phyloP scores from a whole-genome alignment of 2,797 vertebrate species.

The Betta splendens region DNA sequence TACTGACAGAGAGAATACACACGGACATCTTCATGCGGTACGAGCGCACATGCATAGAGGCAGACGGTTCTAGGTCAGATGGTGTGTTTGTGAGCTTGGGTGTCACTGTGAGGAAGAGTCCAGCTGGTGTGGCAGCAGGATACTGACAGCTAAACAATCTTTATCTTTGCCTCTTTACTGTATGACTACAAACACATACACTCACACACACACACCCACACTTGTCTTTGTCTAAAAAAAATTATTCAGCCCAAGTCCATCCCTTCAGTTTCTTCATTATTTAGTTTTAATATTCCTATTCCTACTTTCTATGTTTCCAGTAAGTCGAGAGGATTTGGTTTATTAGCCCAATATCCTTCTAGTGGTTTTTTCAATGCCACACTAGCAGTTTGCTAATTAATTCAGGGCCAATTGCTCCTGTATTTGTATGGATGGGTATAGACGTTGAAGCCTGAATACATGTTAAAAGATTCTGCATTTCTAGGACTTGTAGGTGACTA shows the following conservation, averaged over 20 bases:
- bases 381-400: conserved; percentile 42
- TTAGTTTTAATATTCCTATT: conserved; percentile 32
- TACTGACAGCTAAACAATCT: conserved; percentile 68
- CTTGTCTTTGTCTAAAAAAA: conserved; percentile 31
- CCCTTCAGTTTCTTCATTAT: conserved; percentile 31
- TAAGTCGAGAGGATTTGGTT: conserved; percentile 52
- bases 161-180: conserved; percentile 50
- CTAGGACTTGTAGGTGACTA: too few relatives aligned
- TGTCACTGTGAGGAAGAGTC: conserved; percentile 69
- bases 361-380: conserved; percentile 21
- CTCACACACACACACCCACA: background rate
- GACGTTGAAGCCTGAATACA: too few relatives aligned
- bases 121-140: conserved; percentile 77
- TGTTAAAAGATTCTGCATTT: too few relatives aligned
- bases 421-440: conserved; percentile 40
- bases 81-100: conserved; percentile 55
- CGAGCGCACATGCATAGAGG: conserved; percentile 47
- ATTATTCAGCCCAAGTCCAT: conserved; percentile 33
- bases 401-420: conserved; percentile 36
- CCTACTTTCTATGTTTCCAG: conserved; percentile 34
- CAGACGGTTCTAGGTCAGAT: conserved; percentile 72
- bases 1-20: conserved; percentile 36
- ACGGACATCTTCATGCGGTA: conserved; percentile 43
- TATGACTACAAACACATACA: conserved; percentile 5
- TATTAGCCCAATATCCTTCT: conserved; percentile 40